Percentiles rank a stretch among this genome's conserved stretches.
phyloP scores from a whole-genome alignment of 2,888 invertebrate species.

The Odontocerum albicorne region DNA sequence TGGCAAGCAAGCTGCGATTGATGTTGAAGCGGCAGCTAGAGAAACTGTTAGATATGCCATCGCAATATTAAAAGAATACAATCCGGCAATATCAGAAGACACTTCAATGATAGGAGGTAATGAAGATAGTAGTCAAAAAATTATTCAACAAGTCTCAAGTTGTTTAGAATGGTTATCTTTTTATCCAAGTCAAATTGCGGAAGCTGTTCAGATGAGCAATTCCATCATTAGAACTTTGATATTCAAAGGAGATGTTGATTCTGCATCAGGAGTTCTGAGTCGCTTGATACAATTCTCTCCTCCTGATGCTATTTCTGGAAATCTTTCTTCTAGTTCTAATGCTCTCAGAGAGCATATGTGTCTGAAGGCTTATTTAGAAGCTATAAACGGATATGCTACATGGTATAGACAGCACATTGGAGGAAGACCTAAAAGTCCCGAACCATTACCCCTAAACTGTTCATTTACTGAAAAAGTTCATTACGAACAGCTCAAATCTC shows the following conservation, averaged over 20 bases:
- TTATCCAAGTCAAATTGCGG: constrained; percentile 74
- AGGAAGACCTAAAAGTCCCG: constrained; percentile 73
- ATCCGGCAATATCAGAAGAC: constrained; percentile 56
- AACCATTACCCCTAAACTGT: constrained; percentile 58
- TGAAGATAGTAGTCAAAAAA: constrained; percentile 40
- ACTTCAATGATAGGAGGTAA: constrained; percentile 69
- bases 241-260: constrained; percentile 78
- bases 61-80: constrained; percentile 39
- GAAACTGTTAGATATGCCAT: constrained; percentile 78
- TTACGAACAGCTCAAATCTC: constrained; percentile 79
- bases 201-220: constrained; percentile 86
- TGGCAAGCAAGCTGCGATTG: constrained; percentile 73
- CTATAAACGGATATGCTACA: constrained; percentile 83
- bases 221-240: constrained; percentile 84
- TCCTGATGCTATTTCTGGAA: constrained; percentile 43
- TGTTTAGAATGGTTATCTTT: constrained; percentile 87
- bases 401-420: constrained; percentile 87
- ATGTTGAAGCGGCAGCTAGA: constrained; percentile 83
- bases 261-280: constrained; percentile 72
- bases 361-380: constrained; percentile 84
- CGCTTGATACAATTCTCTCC: constrained; percentile 49
- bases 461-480: constrained; percentile 88
- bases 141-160: constrained; percentile 48
- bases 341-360: constrained; percentile 82
- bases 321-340: constrained; percentile 49